Evolutionary conservation across 2,113 vertebrate genomes (phyloP).

Genomic region (Tinamus guttatus): DNA sequence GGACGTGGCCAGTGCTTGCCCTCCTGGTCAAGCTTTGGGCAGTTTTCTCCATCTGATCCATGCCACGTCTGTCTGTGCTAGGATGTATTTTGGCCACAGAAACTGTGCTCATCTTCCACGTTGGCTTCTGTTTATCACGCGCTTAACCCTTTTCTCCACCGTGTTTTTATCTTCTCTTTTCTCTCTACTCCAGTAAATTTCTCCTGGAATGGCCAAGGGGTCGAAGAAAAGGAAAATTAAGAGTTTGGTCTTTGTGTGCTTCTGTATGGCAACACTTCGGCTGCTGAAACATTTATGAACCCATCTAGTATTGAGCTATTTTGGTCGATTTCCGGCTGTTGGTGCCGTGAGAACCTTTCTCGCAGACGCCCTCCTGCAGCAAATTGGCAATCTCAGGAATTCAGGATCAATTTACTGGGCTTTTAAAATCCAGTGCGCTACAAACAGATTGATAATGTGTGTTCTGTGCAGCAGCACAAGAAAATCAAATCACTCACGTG

Average conservation of each 20-base stretch:
- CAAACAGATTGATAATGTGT: not conserved
- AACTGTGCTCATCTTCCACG: not conserved
- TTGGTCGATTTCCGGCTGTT: not conserved
- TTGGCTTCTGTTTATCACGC: not conserved
- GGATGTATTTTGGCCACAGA: not conserved
- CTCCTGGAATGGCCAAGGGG: not conserved
- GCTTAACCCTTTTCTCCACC: not conserved
- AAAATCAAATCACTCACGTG: not conserved
- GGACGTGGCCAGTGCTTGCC: not conserved
- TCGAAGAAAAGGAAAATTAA: not conserved
- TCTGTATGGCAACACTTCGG: not conserved
- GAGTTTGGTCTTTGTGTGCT: not conserved
- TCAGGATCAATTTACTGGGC: not conserved
- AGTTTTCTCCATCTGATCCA: not conserved
- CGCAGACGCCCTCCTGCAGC: not conserved
- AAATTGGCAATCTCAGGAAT: slow-evolving; percentile 3
- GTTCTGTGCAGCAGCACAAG: not conserved
- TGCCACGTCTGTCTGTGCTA: not conserved
- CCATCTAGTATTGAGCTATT: not conserved
- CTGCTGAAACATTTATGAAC: slow-evolving; percentile 29
- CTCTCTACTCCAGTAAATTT: not conserved
- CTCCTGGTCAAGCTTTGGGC: not conserved
- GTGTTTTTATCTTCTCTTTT: not conserved
- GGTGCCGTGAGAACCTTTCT: slow-evolving; percentile 3
- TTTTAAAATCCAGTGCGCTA: not conserved